phyloP scores from a whole-genome alignment of 2,113 vertebrate genomes.

The Syngnathus scovelli region DNA sequence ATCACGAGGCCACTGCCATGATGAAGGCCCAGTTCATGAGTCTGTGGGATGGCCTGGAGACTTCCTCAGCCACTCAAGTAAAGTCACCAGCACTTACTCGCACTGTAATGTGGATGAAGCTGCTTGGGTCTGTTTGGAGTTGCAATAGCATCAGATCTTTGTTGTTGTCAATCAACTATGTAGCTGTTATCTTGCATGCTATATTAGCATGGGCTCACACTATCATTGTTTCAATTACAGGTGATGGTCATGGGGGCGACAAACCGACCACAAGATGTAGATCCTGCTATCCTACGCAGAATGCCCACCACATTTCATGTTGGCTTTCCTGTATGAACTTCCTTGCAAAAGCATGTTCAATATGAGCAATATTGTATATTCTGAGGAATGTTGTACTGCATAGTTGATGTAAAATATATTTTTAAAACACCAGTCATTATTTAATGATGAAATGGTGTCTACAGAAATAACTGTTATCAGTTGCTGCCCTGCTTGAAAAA shows the following conservation, averaged over 20 bases:
- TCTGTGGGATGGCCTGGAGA: constrained; percentile 78
- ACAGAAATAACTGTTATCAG: background rate
- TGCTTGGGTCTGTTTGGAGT: background rate
- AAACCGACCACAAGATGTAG: constrained; percentile 76
- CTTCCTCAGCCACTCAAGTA: constrained; percentile 68
- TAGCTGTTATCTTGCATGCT: background rate
- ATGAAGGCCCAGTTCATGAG: constrained; percentile 85
- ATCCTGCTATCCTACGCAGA: constrained; percentile 73
- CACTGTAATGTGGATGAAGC: background rate
- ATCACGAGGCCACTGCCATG: constrained; percentile 80
- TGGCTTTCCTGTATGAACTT: constrained; percentile 67
- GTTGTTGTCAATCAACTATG: background rate
- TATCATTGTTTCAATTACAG: constrained; percentile 33
- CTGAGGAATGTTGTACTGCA: background rate
- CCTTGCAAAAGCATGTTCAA: background rate
- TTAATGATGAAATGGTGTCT: background rate
- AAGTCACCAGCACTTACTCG: background rate
- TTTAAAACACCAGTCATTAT: background rate
- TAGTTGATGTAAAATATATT: background rate
- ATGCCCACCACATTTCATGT: constrained; percentile 74
- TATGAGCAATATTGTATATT: background rate
- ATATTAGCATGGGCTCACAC: background rate
- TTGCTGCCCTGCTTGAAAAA: no score
- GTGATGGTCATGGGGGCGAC: constrained; percentile 80
- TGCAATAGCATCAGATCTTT: background rate